Percentiles rank a stretch among this genome's conserved stretches.
Conservation (phyloP, 2,797 vertebrate species). For the Luscinia luscinia region DNA sequence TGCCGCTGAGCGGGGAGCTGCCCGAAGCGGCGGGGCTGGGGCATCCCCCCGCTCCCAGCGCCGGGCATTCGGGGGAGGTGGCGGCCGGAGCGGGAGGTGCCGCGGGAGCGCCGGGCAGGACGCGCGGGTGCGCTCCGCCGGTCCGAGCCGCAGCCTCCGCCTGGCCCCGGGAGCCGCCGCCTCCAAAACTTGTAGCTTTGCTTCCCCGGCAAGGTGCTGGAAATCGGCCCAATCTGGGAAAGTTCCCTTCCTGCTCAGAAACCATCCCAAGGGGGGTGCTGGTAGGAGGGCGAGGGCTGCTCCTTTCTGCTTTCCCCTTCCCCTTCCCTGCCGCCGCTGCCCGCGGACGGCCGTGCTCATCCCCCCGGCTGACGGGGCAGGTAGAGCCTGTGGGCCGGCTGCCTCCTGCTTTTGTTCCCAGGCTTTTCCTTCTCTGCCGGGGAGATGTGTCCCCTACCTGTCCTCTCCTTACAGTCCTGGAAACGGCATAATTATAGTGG, state of each 20-base stretch:
- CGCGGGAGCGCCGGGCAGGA: neutral
- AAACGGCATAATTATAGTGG: neutral
- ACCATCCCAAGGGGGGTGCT: neutral
- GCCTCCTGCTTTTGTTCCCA: neutral
- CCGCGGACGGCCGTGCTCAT: neutral
- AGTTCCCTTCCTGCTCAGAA: neutral
- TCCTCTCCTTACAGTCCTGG: neutral
- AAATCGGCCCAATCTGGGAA: neutral
- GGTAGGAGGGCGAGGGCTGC: too few species aligned
- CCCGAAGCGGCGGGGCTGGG: neutral
- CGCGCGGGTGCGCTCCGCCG: neutral
- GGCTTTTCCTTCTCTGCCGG: neutral
- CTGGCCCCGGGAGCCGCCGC: neutral
- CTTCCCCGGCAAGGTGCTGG: neutral
- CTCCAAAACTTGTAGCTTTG: neutral
- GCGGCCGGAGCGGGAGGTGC: neutral
- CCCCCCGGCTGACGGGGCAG: neutral
- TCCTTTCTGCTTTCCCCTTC: too few species aligned
- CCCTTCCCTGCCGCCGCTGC: neutral
- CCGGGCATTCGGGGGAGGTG: neutral
- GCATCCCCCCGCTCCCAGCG: neutral
- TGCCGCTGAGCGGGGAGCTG: neutral
- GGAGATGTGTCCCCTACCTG: neutral
- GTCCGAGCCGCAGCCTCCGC: neutral
- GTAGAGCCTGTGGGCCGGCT: neutral